Conservation (phyloP, 2,113 vertebrate genomes). For the Ceyx margarethae region DNA sequence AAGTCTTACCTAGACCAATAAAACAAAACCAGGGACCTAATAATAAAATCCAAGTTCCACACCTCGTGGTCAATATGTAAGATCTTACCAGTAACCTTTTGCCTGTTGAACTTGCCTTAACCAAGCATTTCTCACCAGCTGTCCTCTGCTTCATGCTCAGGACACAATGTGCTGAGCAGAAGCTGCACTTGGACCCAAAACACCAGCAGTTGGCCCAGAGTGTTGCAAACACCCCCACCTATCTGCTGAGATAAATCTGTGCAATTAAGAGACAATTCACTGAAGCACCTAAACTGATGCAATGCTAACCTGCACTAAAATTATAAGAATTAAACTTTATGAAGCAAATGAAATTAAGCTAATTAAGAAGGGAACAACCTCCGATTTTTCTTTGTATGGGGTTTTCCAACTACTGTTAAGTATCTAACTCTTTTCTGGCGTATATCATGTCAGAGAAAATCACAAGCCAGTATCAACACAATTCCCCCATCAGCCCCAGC, state of each 20-base stretch:
- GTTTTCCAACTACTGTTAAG: background rate
- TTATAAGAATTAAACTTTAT: background rate
- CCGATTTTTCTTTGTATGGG: background rate
- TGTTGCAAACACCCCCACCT: background rate
- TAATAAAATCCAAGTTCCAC: background rate
- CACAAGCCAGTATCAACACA: background rate
- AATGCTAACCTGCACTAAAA: background rate
- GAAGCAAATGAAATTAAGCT: background rate
- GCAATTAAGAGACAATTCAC: background rate
- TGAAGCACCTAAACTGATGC: background rate
- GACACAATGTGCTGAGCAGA: background rate
- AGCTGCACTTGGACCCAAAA: background rate
- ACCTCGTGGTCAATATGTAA: background rate
- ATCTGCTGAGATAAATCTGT: background rate
- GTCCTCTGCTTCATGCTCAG: background rate
- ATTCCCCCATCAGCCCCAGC: background rate
- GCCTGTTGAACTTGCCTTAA: background rate
- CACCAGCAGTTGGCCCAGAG: background rate
- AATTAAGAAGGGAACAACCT: background rate
- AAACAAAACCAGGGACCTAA: background rate
- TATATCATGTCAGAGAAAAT: background rate
- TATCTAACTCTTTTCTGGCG: background rate
- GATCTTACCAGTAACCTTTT: background rate
- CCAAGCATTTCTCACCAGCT: background rate
- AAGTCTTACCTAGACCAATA: background rate